These are phyloP conservation scores for Entomobrya proxima DNA, from an alignment of 2,888 invertebrate genomes.

Conservation along the genomic window DNA sequence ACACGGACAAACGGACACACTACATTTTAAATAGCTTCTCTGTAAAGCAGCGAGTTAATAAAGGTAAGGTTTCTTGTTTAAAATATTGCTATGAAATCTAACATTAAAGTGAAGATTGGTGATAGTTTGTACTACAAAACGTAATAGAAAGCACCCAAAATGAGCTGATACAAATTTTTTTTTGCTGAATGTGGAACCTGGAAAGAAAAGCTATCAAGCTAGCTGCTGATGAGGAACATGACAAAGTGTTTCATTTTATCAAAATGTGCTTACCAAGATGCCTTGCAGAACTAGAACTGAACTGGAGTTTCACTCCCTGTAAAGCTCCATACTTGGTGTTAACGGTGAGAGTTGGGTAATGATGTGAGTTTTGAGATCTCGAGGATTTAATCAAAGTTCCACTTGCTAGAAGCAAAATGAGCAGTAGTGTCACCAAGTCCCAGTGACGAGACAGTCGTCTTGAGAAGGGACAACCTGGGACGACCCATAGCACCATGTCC, in stretches of 20 bases:
- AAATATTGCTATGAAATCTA: no score
- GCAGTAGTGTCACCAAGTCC: slow-evolving; percentile 63
- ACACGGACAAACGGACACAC: no score
- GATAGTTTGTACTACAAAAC: no score
- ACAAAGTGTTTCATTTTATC: not conserved
- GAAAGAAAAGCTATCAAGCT: no score
- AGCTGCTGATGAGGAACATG: not conserved
- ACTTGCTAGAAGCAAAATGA: slow-evolving; percentile 64
- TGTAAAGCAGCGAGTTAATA: no score
- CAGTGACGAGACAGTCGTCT: slow-evolving; percentile 65
- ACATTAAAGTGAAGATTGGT: no score
- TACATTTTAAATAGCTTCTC: no score
- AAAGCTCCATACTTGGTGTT: slow-evolving; percentile 74
- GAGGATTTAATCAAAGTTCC: slow-evolving; percentile 68
- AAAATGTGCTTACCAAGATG: slow-evolving; percentile 70
- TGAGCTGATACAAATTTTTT: no score
- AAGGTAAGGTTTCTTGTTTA: no score
- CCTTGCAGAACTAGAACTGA: slow-evolving; percentile 72
- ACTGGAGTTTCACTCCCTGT: slow-evolving; percentile 73
- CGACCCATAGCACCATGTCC: slow-evolving; percentile 75
- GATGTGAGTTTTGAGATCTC: slow-evolving; percentile 67
- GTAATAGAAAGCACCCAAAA: no score
- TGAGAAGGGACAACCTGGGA: slow-evolving; percentile 72
- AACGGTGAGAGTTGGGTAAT: slow-evolving; percentile 71
- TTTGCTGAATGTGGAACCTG: no score